These are phyloP conservation scores for Temnothorax unifasciatus DNA, from an alignment of 2,888 invertebrate genomes.

Conservation along the genomic window DNA sequence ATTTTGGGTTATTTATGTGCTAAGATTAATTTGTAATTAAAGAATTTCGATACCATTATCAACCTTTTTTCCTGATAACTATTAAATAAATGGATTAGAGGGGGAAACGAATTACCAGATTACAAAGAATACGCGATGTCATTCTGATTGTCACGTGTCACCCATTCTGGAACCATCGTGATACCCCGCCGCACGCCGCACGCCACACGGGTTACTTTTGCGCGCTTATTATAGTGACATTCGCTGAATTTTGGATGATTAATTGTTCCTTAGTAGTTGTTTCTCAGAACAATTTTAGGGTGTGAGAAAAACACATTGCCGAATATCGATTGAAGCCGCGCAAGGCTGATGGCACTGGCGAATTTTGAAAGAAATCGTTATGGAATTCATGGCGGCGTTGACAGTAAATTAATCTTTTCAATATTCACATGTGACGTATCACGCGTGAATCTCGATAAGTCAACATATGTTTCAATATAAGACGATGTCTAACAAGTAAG, in stretches of 20 bases:
- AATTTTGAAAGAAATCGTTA: background rate
- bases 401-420: background rate
- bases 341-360: background rate
- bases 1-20: background rate
- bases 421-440: background rate
- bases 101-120: slow-evolving; percentile 74
- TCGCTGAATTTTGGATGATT: slow-evolving; percentile 70
- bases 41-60: background rate
- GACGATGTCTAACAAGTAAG: background rate
- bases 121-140: slow-evolving; percentile 78
- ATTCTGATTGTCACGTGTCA: slow-evolving; percentile 74
- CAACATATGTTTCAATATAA: background rate
- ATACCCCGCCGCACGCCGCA: slow-evolving; percentile 36
- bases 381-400: background rate
- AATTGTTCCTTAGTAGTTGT: slow-evolving; percentile 64
- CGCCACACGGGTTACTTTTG: slow-evolving; percentile 37
- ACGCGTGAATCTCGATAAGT: slow-evolving; percentile 1
- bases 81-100: slow-evolving; percentile 68
- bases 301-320: slow-evolving; percentile 64
- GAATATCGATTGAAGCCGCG: slow-evolving; percentile 68
- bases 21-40: background rate
- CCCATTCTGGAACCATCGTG: slow-evolving; percentile 72
- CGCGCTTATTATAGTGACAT: slow-evolving; percentile 71
- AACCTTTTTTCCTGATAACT: slow-evolving; percentile 34
- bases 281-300: slow-evolving; percentile 68